Evolutionary conservation across 2,888 invertebrate genomes (phyloP), one percentile per base, ranked within the genome.

Genomic region (Mythimna loreyi): DNA sequence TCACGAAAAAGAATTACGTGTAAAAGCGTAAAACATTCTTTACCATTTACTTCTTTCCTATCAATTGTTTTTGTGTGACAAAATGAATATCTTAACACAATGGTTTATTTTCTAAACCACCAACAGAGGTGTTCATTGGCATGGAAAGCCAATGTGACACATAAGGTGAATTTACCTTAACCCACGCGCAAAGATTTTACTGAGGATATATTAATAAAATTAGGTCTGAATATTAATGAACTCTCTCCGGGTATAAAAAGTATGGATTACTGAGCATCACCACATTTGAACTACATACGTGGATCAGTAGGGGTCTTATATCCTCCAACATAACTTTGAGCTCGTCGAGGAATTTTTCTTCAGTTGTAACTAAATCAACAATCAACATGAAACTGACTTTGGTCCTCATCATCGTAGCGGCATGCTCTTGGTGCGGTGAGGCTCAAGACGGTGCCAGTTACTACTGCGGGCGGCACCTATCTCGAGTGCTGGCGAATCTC

Each of bases 391-490:
- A 77, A 43, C 33, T 77, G 13, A 33, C 19, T 28, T 40, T 76
- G 72, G 49, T 77, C 21, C 53, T 76, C 2, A 19, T 72, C 25
- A 1, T 77, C 21, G 28, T 65, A 16, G 59, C 71, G 13, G 64
- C 62, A 0, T 57, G 64, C 40, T 36, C 30, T 50, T 69, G 67
- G 65, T 67, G 61, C 47, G 67, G 56, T 1, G 66, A 50, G 56
- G 73, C 72, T 16, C 58, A 62, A 16, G 53, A 50, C 9, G 57
- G 66, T 28, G 78, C 68, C 0, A 67, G 50, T 19, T 62, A 61
- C n/a, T 82, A 77, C 47, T 82, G 82, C 36, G 82, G 82, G 0
- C 58, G 75, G 9, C 68, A 33, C 3, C 70, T 82, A 4, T 47
- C 82, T 4, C 49, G 61, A 3, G 71, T 72, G 5, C n/a, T 80